Percentiles rank a stretch among this genome's conserved stretches.
Conservation (phyloP, 2,113 vertebrate genomes). For the Climacteris rufus region DNA sequence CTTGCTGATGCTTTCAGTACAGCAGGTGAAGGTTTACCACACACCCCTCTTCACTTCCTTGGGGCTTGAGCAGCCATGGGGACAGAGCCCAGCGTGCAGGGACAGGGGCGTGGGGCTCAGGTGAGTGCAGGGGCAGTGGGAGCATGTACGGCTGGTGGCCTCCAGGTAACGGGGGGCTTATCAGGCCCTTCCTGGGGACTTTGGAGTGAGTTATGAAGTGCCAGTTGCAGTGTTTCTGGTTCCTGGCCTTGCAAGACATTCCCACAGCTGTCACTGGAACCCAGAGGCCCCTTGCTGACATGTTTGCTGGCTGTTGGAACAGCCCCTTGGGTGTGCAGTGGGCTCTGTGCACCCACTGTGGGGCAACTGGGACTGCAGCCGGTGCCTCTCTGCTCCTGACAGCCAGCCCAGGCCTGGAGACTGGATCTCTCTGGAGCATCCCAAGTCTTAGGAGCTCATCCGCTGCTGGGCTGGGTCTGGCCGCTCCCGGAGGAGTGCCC, state of each 20-base stretch:
- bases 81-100: neutral
- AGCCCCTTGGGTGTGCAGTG: rapidly evolving
- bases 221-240: neutral
- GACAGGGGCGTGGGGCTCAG: rapidly evolving
- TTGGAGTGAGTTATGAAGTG: neutral
- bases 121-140: neutral
- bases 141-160: rapidly evolving
- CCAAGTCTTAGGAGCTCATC: neutral
- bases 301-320: rapidly evolving
- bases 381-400: neutral
- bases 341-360: neutral
- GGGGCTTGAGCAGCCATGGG: rapidly evolving
- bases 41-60: neutral
- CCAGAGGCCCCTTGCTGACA: neutral
- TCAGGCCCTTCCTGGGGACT: rapidly evolving
- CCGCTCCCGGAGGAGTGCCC: too few relatives aligned
- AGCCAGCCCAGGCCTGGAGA: too few relatives aligned
- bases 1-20: neutral
- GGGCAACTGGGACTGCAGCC: rapidly evolving
- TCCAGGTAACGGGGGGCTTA: neutral
- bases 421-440: neutral
- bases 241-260: rapidly evolving
- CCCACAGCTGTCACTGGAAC: rapidly evolving
- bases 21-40: rapidly evolving
- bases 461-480: neutral